Conservation (phyloP, 2,113 vertebrate species). For the Galbula dea region DNA sequence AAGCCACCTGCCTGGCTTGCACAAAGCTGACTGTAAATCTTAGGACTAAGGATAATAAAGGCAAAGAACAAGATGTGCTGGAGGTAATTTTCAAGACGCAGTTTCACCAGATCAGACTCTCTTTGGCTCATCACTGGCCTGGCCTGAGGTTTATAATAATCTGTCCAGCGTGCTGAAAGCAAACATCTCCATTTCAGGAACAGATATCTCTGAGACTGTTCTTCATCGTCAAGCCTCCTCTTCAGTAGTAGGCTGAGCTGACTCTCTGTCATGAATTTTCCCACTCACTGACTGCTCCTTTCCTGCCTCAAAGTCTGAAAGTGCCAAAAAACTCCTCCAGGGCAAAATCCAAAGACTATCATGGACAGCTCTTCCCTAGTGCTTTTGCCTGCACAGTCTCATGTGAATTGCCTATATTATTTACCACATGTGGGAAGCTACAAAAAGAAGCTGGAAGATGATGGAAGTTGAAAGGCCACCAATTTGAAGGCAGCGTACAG, state of each 20-base stretch:
- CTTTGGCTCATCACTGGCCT: background rate
- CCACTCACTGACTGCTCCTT: background rate
- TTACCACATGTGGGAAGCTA: background rate
- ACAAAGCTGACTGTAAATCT: background rate
- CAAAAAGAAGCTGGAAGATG: background rate
- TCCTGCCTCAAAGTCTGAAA: background rate
- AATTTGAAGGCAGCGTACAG: background rate
- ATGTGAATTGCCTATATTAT: background rate
- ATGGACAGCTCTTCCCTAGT: rapidly evolving
- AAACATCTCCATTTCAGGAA: background rate
- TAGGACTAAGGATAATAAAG: background rate
- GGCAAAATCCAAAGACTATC: background rate
- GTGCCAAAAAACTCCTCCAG: background rate
- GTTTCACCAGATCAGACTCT: background rate
- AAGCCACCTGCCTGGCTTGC: background rate
- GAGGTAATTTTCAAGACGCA: background rate
- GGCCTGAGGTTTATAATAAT: background rate
- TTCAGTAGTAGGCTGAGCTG: background rate
- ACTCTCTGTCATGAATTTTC: background rate
- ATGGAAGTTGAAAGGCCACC: background rate
- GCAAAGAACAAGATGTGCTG: background rate
- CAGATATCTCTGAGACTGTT: background rate
- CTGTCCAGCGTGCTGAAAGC: background rate
- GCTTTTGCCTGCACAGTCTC: background rate
- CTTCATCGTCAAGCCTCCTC: background rate